Percentiles rank a stretch among this genome's conserved stretches.
These are phyloP conservation scores for Dendrocincla fuliginosa DNA, from an alignment of 2,797 vertebrate species.

Conservation along the genomic window DNA sequence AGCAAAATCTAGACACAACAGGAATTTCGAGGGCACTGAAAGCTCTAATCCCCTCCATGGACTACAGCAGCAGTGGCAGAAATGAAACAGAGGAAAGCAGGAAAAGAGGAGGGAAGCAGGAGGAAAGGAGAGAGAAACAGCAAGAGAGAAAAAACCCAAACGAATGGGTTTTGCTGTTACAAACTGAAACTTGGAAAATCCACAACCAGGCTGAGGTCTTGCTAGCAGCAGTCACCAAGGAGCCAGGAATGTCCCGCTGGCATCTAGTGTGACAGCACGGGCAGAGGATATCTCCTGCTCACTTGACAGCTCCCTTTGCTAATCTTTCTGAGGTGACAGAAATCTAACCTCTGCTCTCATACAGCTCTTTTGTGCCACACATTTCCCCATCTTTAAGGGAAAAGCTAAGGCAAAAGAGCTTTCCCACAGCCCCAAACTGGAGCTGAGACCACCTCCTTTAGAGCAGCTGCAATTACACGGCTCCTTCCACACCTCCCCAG, in stretches of 20 bases:
- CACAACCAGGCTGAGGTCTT: neutral
- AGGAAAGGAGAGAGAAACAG: neutral
- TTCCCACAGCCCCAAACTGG: neutral
- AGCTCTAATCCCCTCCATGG: neutral
- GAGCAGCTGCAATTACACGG: neutral
- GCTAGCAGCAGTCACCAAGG: slow-evolving; percentile 34
- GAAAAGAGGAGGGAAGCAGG: neutral
- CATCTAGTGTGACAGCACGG: slow-evolving; percentile 38
- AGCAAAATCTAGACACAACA: neutral
- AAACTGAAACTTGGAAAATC: neutral
- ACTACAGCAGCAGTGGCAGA: neutral
- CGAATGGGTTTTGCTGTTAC: neutral
- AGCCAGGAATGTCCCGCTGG: slow-evolving; percentile 51
- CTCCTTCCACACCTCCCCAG: neutral
- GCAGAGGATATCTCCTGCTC: slow-evolving; percentile 37
- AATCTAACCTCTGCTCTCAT: slow-evolving; percentile 24
- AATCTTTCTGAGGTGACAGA: slow-evolving; percentile 51
- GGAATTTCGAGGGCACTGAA: neutral
- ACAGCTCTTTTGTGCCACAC: neutral
- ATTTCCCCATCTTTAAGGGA: neutral
- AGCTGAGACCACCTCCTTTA: neutral
- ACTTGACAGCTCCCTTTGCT: slow-evolving; percentile 60
- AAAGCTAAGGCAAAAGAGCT: slow-evolving; percentile 17
- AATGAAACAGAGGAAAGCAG: neutral
- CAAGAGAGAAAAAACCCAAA: neutral